Conservation (phyloP, 2,797 vertebrate genomes). For the Chaenodraco wilsoni region DNA sequence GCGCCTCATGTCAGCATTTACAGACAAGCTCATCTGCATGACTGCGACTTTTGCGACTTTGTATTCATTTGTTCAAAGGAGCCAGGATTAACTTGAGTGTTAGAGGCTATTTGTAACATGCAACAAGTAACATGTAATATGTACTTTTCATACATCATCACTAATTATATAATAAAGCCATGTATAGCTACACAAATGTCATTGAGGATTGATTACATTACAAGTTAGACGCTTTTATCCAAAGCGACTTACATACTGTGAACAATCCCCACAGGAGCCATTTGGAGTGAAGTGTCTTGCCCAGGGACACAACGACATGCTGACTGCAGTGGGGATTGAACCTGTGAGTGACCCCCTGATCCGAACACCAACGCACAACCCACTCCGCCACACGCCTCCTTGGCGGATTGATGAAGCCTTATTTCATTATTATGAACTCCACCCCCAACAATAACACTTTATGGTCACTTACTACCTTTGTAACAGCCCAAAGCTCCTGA, state of each 20-base stretch:
- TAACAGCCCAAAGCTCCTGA: neutral
- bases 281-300: too few relatives aligned
- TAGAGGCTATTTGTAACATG: neutral
- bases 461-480: neutral
- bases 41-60: conserved; percentile 4
- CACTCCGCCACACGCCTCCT: too few relatives aligned
- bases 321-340: too few relatives aligned
- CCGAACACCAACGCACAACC: too few relatives aligned
- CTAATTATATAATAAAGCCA: conserved; percentile 11
- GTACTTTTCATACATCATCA: conserved; percentile 11
- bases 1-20: conserved; percentile 37
- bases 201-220: neutral
- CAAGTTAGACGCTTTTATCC: too few relatives aligned
- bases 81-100: conserved; percentile 11
- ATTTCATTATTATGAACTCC: neutral
- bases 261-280: too few relatives aligned
- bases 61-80: conserved; percentile 44
- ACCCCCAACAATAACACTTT: neutral
- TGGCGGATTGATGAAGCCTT: neutral
- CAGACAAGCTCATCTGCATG: conserved; percentile 30
- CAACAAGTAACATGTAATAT: too few relatives aligned
- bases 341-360: too few relatives aligned
- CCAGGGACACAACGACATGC: too few relatives aligned
- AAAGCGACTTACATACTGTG: too few relatives aligned
- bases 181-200: conserved; percentile 8